Conservation (phyloP, 2,797 vertebrate species). For the Platyrinchus mystaceus region DNA sequence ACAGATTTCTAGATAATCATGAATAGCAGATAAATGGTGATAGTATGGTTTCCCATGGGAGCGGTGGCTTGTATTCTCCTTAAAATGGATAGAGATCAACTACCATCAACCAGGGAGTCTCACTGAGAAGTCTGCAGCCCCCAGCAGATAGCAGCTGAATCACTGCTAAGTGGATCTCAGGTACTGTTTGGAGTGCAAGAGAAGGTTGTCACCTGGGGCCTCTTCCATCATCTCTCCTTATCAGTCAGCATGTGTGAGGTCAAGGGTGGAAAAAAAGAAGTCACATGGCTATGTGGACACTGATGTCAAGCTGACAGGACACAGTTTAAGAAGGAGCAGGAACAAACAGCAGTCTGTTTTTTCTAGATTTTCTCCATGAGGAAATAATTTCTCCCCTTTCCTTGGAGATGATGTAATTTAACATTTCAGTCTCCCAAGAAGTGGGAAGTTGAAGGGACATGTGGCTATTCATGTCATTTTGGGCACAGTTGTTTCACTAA, state of each 20-base stretch:
- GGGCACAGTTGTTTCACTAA: not conserved
- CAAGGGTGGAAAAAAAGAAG: not conserved
- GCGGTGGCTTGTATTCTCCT: not conserved
- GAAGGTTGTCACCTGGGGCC: not conserved
- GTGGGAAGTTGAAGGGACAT: not conserved
- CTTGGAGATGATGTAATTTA: not conserved
- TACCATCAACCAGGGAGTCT: fast-evolving
- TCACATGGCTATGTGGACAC: fast-evolving
- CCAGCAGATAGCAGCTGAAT: not conserved
- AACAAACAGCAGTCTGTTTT: not conserved
- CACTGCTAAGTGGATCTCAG: not conserved
- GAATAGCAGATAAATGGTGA: not conserved
- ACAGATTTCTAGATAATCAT: not conserved
- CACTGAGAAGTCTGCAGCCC: not conserved
- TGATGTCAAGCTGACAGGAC: not conserved
- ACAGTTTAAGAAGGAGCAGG: not conserved
- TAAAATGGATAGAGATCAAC: not conserved
- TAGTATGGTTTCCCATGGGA: not conserved
- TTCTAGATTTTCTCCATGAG: not conserved
- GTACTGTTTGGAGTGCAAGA: not conserved
- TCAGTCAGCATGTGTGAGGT: not conserved
- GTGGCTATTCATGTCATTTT: not conserved
- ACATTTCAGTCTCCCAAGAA: not conserved
- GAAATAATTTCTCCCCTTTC: not conserved
- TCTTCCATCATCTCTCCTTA: not conserved